phyloP scores from a whole-genome alignment of 2,888 invertebrate species.

The Cantharis lateralis region DNA sequence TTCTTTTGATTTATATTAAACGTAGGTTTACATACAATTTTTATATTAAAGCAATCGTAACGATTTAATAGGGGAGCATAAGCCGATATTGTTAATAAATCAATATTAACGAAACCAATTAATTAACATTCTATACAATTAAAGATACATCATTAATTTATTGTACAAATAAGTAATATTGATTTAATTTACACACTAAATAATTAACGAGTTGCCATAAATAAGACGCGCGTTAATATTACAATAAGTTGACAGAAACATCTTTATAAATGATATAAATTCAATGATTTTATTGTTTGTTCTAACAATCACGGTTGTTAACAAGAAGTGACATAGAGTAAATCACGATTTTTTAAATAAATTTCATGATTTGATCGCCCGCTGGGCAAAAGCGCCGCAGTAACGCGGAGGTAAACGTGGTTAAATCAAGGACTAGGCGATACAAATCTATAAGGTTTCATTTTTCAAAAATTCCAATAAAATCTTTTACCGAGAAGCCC shows the following conservation, averaged over 20 bases:
- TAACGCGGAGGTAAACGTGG: slow-evolving; percentile 7
- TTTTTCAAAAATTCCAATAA: background rate
- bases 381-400: slow-evolving; percentile 21
- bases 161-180: background rate
- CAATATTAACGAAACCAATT: background rate
- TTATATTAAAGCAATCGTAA: background rate
- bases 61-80: background rate
- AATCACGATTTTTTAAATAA: slow-evolving; percentile 34
- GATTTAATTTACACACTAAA: background rate
- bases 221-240: background rate
- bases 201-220: background rate
- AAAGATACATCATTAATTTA: background rate
- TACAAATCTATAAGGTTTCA: background rate
- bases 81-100: background rate
- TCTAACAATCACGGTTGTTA: slow-evolving; percentile 17
- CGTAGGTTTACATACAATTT: no score
- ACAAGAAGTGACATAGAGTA: slow-evolving; percentile 30
- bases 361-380: slow-evolving; percentile 32
- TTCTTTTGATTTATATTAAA: background rate
- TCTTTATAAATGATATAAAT: slow-evolving; percentile 1
- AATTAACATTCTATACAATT: background rate
- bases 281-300: background rate
- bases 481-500: background rate
- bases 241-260: slow-evolving; percentile 7
- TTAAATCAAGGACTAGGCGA: slow-evolving; percentile 18